Evolutionary conservation across 2,797 vertebrate species (phyloP).

Genomic region (Falco peregrinus): DNA sequence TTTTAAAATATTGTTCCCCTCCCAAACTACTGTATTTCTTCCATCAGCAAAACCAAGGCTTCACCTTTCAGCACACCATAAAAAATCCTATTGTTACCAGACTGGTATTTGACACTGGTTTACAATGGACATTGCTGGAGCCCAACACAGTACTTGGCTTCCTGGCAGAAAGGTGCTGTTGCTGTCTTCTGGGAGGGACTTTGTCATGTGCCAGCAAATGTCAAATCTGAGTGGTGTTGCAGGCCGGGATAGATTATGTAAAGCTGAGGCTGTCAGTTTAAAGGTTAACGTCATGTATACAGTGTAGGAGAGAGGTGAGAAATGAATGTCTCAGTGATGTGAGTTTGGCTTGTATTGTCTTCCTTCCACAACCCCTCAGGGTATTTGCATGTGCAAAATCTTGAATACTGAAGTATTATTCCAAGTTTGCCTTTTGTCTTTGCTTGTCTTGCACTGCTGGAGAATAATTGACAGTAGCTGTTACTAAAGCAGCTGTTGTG

Average conservation of each 20-base stretch:
- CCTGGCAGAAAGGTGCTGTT: not conserved
- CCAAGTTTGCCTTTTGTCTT: not conserved
- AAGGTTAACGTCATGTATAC: not conserved
- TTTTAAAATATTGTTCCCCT: not conserved
- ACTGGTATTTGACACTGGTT: not conserved
- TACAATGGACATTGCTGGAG: not conserved
- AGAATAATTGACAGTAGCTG: not conserved
- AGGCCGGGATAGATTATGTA: not conserved
- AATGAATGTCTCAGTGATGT: not conserved
- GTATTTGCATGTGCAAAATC: not conserved
- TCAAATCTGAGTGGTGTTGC: not conserved
- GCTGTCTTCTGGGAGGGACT: not conserved
- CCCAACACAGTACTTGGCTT: not conserved
- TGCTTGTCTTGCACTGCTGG: not conserved
- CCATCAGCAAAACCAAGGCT: not conserved
- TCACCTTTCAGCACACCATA: not conserved
- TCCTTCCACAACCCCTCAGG: not conserved
- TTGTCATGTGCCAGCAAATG: not conserved
- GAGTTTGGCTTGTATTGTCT: not conserved
- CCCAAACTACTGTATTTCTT: not conserved
- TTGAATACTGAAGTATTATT: not conserved
- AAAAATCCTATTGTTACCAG: not conserved
- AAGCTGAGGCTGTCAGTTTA: not conserved
- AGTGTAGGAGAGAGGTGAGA: not conserved
- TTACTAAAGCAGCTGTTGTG: not conserved